A percentile compares a stretch with the other conserved stretches of the same genome.
These are phyloP conservation scores for Dynastes hyllus DNA, from an alignment of 2,888 invertebrate species.

Conservation along the genomic window DNA sequence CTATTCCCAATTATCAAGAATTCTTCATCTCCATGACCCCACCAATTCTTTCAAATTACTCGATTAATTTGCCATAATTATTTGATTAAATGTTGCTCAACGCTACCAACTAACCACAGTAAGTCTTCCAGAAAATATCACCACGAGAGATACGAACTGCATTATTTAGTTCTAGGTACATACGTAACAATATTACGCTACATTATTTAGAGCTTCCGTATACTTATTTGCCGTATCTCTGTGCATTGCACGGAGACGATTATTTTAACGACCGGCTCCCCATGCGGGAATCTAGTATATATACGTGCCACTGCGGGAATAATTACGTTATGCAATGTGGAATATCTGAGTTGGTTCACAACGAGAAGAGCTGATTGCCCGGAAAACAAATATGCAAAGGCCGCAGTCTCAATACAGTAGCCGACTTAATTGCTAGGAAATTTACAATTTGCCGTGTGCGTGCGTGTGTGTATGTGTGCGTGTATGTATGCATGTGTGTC, in stretches of 20 bases:
- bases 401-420: conserved; percentile 23
- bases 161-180: background rate
- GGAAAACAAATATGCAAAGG: conserved; percentile 29
- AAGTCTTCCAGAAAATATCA: too few species aligned
- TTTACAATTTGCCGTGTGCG: conserved; percentile 4
- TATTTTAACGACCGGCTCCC: conserved; percentile 35
- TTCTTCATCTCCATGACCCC: too few species aligned
- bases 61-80: too few species aligned
- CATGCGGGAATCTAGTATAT: conserved; percentile 11
- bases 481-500: background rate
- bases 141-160: background rate
- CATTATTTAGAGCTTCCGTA: conserved; percentile 21
- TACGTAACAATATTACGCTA: conserved; percentile 17
- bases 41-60: too few species aligned
- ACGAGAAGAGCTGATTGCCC: conserved; percentile 29
- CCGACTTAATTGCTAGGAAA: conserved; percentile 21
- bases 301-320: conserved; percentile 38
- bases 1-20: too few species aligned
- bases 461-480: background rate
- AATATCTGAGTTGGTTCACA: conserved; percentile 28
- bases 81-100: too few species aligned
- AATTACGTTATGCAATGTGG: conserved; percentile 32
- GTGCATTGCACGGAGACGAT: conserved; percentile 20
- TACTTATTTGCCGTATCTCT: conserved; percentile 36
- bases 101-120: too few species aligned